A percentile compares a stretch with the other conserved stretches of the same genome.
phyloP scores from a whole-genome alignment of 1,140 invertebrate genomes.

The Pentalonia nigronervosa region DNA sequence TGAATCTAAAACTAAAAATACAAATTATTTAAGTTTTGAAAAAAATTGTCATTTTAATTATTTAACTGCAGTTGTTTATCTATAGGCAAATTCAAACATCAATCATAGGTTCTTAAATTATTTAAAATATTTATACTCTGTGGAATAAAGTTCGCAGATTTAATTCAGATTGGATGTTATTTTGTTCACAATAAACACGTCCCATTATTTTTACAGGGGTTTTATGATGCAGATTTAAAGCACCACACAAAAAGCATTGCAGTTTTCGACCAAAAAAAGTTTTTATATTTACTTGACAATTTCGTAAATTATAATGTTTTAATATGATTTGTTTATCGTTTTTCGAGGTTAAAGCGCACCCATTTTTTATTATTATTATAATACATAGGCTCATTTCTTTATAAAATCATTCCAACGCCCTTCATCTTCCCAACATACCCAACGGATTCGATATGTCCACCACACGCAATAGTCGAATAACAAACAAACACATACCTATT shows the following conservation, averaged over 20 bases:
- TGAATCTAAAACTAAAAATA: no score
- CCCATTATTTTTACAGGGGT: no score
- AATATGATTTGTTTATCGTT: background rate
- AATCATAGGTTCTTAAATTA: no score
- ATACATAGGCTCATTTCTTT: background rate
- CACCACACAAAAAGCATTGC: background rate
- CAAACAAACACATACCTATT: background rate
- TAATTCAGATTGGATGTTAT: no score
- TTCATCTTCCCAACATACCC: background rate
- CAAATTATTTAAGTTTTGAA: no score
- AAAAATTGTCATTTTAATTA: no score
- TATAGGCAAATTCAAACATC: no score
- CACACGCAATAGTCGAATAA: background rate
- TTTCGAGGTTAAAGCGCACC: background rate
- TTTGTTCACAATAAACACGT: no score
- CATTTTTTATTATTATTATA: background rate
- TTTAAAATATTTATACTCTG: no score
- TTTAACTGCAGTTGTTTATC: no score
- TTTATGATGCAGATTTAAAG: background rate
- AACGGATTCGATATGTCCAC: background rate
- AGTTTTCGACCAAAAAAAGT: background rate
- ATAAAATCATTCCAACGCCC: background rate
- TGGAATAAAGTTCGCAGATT: no score
- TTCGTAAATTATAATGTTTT: background rate
- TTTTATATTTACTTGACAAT: background rate